These are phyloP conservation scores for Odontamblyopus rebecca DNA, from an alignment of 2,797 vertebrate genomes.

Conservation along the genomic window DNA sequence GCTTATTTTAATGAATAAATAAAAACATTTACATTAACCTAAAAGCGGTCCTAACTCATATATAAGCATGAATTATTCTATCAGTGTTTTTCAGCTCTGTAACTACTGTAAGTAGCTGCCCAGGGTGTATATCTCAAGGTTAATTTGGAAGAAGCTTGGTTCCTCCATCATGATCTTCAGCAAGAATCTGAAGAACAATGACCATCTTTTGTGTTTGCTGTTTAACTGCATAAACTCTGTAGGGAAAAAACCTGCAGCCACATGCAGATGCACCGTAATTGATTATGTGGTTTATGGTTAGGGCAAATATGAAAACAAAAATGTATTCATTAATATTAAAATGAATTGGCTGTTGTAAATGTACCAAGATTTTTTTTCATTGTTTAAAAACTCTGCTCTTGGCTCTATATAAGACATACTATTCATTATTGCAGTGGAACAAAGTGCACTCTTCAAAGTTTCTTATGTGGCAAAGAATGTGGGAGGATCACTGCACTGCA, in stretches of 20 bases:
- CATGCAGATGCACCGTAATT: neutral
- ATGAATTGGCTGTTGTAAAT: slow-evolving; percentile 8
- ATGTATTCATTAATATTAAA: neutral
- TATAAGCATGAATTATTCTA: neutral
- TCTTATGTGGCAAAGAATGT: slow-evolving; percentile 24
- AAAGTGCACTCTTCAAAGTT: slow-evolving; percentile 40
- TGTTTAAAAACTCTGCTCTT: slow-evolving; percentile 1
- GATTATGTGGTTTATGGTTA: neutral
- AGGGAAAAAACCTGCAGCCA: neutral
- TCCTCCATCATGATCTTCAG: neutral
- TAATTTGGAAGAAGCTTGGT: neutral
- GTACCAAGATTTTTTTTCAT: slow-evolving; percentile 22
- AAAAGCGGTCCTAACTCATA: neutral
- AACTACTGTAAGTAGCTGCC: neutral
- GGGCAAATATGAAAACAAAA: neutral
- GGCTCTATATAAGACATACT: slow-evolving; percentile 16
- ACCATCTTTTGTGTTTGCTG: neutral
- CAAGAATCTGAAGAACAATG: neutral
- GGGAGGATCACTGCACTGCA: slow-evolving; percentile 31
- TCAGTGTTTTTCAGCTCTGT: neutral
- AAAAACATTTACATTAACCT: neutral
- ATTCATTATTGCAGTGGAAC: slow-evolving; percentile 17
- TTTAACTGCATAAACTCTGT: neutral
- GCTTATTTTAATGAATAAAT: neutral
- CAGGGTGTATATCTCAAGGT: neutral